Percentiles rank a stretch among this genome's conserved stretches.
Evolutionary conservation across 2,888 invertebrate species (phyloP).

Genomic region (Halocaridina rubra): DNA sequence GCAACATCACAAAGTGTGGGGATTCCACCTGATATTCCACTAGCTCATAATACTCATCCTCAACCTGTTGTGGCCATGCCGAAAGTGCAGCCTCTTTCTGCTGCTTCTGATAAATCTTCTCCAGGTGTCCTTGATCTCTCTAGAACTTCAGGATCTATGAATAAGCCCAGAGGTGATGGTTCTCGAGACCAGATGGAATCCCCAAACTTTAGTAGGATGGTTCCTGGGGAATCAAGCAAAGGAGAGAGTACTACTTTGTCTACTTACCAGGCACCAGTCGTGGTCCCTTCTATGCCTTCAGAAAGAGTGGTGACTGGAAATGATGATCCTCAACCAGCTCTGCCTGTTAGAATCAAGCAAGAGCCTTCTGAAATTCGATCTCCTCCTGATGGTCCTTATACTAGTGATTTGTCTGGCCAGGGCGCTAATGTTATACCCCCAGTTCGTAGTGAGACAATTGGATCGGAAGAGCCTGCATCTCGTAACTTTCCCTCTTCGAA

Average conservation of each 20-base stretch:
- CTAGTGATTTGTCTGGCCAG: constrained; percentile 16
- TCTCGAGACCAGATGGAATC: constrained; percentile 27
- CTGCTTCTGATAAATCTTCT: constrained; percentile 11
- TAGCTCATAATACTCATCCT: constrained; percentile 39
- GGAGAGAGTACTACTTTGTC: constrained; percentile 26
- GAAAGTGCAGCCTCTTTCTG: constrained; percentile 27
- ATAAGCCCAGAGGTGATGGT: constrained; percentile 18
- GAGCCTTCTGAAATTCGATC: constrained; percentile 50
- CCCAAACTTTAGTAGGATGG: constrained; percentile 60
- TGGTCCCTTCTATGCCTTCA: constrained; percentile 58
- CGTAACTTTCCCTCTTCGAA: constrained; percentile 37
- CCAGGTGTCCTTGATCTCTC: constrained; percentile 51
- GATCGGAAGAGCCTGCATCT: constrained; percentile 50
- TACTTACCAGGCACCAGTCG: constrained; percentile 41
- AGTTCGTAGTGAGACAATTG: constrained; percentile 55
- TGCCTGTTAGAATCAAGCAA: constrained; percentile 43
- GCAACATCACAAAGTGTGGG: background rate
- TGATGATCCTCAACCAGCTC: constrained; percentile 57
- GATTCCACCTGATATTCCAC: constrained; percentile 25
- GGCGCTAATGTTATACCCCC: constrained; percentile 44
- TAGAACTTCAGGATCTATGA: background rate
- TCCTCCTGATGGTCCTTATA: constrained; percentile 59
- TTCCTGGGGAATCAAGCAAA: constrained; percentile 60
- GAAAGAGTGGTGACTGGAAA: constrained; percentile 59
- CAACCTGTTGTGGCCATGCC: constrained; percentile 27